Conservation (phyloP, 2,797 vertebrate genomes). For the Antennarius maculatus region DNA sequence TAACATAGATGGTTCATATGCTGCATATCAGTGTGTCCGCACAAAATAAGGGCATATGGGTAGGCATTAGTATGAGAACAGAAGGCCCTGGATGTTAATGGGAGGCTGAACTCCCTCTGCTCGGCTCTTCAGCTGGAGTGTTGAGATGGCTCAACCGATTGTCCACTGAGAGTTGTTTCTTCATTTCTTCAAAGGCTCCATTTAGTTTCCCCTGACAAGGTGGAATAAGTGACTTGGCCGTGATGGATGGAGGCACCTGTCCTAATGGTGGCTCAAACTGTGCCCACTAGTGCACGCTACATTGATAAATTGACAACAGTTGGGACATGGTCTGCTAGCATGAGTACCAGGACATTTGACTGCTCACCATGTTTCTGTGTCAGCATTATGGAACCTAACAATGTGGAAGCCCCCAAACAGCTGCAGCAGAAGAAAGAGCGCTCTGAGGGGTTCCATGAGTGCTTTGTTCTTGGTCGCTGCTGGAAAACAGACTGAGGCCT, state of each 20-base stretch:
- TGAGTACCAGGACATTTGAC: constrained; percentile 91
- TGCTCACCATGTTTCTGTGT: constrained; percentile 55
- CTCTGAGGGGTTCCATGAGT: constrained; percentile 56
- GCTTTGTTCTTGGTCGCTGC: constrained; percentile 47
- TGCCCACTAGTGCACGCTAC: constrained; percentile 99
- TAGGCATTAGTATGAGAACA: constrained; percentile 26
- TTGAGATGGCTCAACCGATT: constrained; percentile 83
- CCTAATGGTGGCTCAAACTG: constrained; percentile 99
- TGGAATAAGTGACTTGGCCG: constrained; percentile 96
- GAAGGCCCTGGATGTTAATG: constrained; percentile 51
- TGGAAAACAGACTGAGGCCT: not conserved
- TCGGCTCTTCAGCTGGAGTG: constrained; percentile 35
- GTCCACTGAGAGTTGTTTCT: constrained; percentile 98
- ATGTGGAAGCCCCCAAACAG: constrained; percentile 84
- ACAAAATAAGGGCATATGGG: constrained; percentile 46
- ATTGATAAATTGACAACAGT: constrained; percentile 99
- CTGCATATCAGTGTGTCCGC: constrained; percentile 11
- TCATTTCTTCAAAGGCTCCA: constrained; percentile 99
- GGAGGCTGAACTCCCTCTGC: constrained; percentile 39
- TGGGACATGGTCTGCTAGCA: constrained; percentile 96
- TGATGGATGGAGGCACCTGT: constrained; percentile 99
- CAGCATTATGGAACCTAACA: constrained; percentile 80
- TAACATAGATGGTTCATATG: constrained; percentile 14
- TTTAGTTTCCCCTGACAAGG: constrained; percentile 98
- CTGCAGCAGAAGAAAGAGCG: constrained; percentile 78